Evolutionary conservation across 2,888 invertebrate species (phyloP), one percentile per base, ranked within the genome.

Genomic region (Halictus ligatus): DNA sequence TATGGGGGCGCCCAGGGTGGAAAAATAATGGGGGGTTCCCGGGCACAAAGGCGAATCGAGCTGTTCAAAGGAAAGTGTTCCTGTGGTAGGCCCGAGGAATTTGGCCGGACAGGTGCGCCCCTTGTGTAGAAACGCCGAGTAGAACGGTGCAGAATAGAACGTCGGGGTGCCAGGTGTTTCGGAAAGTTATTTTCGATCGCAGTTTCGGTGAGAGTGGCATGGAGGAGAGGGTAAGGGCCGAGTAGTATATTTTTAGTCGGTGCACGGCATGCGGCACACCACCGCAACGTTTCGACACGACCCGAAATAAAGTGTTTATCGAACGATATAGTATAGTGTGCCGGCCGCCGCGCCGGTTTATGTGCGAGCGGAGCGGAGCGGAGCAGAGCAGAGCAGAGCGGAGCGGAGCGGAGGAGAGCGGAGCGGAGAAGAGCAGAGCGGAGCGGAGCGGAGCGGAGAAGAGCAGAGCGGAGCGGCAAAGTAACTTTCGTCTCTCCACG

Each of bases 291-390:
- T 94, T 93, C 94, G 92, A 93, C 92, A 94, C 90, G 83, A 91
- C 89, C 92, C 90, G 90, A 93, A 94, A 93, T 93, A 92, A 94
- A 93, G 91, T 93, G 93, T 94, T 94, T 94, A 93, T 94, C 93
- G 91, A 92, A 92, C 91, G 85, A 81, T 82, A 79, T 75, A 64
- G 84, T 10, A 54, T n/a, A 10, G 54, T 54, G 8, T n/a, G n/a
- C 54, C 8, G 54, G 8, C 46, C 43, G 43, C 35, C 43, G 43
- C 43, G 43, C 8, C 50, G 50, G 50, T 54, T 54, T 54, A 1
- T 21, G 50, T 2, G 21, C 50, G 54, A 54, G 54, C 54, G n/a
- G 46, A 12, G 46, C 46, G 3, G 43, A 43, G 43, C 43, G 8
- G 8, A 43, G 35, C 35, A 1, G 8, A 43, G 43, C 43, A 0